Conservation (phyloP, 2,113 vertebrate genomes). For the Pteropus alecto region DNA sequence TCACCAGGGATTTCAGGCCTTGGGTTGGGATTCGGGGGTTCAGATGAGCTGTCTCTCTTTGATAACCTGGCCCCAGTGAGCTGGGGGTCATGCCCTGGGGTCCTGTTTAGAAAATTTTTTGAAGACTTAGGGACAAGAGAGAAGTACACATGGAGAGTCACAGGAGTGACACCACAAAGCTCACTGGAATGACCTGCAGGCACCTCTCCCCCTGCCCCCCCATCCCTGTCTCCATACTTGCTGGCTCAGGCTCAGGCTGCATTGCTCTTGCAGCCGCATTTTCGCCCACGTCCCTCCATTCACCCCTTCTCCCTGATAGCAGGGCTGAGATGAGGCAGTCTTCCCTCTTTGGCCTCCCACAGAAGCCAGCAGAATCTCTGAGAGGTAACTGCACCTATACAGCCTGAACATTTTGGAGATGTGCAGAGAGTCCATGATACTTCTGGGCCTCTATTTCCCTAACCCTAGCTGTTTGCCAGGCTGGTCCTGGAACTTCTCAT, state of each 20-base stretch:
- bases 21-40: background rate
- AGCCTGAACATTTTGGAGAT: background rate
- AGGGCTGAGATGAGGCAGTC: background rate
- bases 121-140: background rate
- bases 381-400: background rate
- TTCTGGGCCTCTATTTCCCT: background rate
- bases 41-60: background rate
- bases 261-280: rapidly evolving
- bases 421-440: background rate
- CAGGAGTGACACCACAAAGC: background rate
- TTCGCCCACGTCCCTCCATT: too few species aligned
- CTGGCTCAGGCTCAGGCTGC: background rate
- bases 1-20: background rate
- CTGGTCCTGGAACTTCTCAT: background rate
- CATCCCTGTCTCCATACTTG: background rate
- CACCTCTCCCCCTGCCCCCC: background rate
- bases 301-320: background rate
- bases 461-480: background rate
- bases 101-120: background rate
- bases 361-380: background rate
- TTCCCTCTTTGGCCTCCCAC: background rate
- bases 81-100: background rate
- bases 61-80: rapidly evolving
- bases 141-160: background rate
- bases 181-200: too few species aligned